Evolutionary conservation across 1,140 invertebrate genomes (phyloP), one percentile per base, ranked within the genome.

Genomic region (Danaus plexippus): DNA sequence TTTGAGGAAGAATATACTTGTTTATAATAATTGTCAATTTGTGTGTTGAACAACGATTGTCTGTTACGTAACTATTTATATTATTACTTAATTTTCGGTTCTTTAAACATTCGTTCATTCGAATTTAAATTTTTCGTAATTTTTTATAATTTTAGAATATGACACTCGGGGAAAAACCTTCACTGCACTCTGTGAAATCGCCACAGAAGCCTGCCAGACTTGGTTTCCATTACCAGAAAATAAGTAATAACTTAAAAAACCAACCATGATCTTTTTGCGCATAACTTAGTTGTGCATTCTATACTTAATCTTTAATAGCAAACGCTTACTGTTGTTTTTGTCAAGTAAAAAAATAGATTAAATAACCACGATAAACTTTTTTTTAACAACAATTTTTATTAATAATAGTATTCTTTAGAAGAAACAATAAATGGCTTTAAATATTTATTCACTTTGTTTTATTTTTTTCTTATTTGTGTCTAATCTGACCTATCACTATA

Each of bases 151-250:
- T 88, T 52, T 79, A 94, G 93, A 95, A 73, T 93, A 92, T 57
- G 93, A 94, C 59, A 73, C 87, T 41, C 89, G 91, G 54, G 89
- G 88, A 54, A 92, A 94, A 73, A 89, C 92, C 2, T 87, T 95
- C 54, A 91, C 91, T 10, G 90, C 93, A 43, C 90, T 95, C 72
- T 95, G 94, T 75, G 93, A 95, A 81, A 91, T 94, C 50, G 93
- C 93, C 9, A 91, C 90, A 52, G 93, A 95, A 79, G 92, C 93
- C 40, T 95, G 94, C 73, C 91, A 92, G 68, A 88, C 92, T 9
- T 95, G 93, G 93, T 91, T 94, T 68, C 90, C 92, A 12, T 75
- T 71, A 32, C 77, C 73, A 66, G 87, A 88, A 75, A 88, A 88
- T 51, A 87, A 87, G 61, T 87, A 67, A 73, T 69, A 1, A 32